Evolutionary conservation across 2,113 vertebrate species (phyloP), one percentile per base, ranked within the genome.

Genomic region (Chiloscyllium plagiosum): DNA sequence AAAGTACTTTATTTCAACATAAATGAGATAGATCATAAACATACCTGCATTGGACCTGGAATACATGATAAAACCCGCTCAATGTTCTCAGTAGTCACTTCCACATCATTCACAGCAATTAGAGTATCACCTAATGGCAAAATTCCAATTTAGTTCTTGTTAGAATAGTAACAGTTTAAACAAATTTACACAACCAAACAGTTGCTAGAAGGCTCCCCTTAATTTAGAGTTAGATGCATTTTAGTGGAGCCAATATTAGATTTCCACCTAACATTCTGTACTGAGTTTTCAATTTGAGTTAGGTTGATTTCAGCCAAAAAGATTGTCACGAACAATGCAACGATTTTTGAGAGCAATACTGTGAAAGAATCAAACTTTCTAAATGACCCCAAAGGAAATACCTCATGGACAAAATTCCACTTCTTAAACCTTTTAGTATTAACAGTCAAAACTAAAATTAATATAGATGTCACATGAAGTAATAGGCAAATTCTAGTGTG

Each of bases 11-110:
- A 22, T 93, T 61, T 68, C 65, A 93, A 93, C n/a, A n/a, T 68
- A 24, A 24, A 20, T 22, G 4, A 37, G 20, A 66, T 22, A 0
- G n/a, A 37, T 68, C 61, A 93, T 47, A 90, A 90, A 93, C 52
- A 94, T 96, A 99, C 99, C 99, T 99, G 99, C 96, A 98, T 98
- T 37, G 99, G 99, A 66, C 98, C 98, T 13, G 98, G 98, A 96
- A 99, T 98, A 96, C 98, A 99, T 96, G 99, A 99, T 94, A 99
- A 97, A 97, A 99, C 98, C 96, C 98, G 97, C 97, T 99, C 98
- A 15, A 99, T 99, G 97, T 99, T 99, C 97, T 99, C 99, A 2
- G 98, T 97, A 76, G 98, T 98, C 96, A 99, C 99, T 22, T 99
- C 99, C n/a, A 99, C 99, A 96, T 99, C 99, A 13, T 99, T 99